phyloP scores from a whole-genome alignment of 2,888 invertebrate species.

The Adelphocoris suturalis region DNA sequence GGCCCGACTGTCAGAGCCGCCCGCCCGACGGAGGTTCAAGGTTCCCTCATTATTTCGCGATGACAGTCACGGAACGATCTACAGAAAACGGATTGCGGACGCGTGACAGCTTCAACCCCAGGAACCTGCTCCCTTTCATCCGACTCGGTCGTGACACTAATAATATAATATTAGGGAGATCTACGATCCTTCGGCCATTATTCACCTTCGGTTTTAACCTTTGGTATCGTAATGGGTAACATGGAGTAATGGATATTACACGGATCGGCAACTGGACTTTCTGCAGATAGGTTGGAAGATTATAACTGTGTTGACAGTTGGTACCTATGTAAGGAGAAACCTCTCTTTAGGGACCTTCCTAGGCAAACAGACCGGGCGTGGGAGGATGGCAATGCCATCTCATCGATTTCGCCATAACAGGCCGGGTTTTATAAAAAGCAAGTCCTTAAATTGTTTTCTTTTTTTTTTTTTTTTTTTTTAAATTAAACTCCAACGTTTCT shows the following conservation, averaged over 20 bases:
- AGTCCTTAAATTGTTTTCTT: no score
- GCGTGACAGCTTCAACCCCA: slow-evolving; percentile 33
- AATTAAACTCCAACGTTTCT: no score
- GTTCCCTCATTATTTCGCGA: slow-evolving; percentile 30
- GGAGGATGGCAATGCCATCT: no score
- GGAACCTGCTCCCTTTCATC: slow-evolving; percentile 27
- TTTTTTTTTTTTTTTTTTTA: no score
- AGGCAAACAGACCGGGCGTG: no score
- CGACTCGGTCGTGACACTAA: slow-evolving; percentile 44
- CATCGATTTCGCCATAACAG: no score
- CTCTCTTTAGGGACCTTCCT: no score
- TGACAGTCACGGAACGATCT: slow-evolving; percentile 42
- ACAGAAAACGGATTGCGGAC: slow-evolving; percentile 33
- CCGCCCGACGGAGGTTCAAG: slow-evolving; percentile 26
- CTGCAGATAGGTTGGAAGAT: no score
- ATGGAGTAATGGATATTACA: neutral
- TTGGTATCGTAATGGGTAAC: neutral
- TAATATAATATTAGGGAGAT: slow-evolving; percentile 47
- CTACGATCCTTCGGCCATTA: neutral
- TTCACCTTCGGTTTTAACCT: slow-evolving; percentile 6
- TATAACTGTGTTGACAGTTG: no score
- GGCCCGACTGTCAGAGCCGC: neutral
- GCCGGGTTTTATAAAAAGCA: no score
- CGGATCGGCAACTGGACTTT: neutral
- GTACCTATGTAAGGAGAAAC: no score